Evolutionary conservation across 2,797 vertebrate species (phyloP).

Genomic region (Dendrocincla tyrannina): DNA sequence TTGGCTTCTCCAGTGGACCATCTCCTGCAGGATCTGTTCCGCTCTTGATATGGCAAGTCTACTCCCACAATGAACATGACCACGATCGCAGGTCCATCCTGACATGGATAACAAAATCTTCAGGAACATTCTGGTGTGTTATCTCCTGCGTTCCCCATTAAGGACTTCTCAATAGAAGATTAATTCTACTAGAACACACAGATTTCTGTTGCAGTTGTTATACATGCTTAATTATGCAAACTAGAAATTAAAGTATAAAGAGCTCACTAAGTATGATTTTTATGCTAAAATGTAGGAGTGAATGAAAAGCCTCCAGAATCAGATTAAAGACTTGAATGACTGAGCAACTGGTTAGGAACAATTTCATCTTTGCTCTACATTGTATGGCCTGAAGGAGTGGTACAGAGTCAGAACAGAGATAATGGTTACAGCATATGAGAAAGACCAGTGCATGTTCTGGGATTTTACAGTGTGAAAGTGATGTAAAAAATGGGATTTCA

Average conservation of each 20-base stretch:
- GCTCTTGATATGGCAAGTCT: too few relatives aligned
- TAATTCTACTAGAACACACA: background rate
- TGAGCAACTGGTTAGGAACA: background rate
- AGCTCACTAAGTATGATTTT: background rate
- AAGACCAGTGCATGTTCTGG: background rate
- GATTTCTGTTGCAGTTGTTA: background rate
- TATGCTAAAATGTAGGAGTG: background rate
- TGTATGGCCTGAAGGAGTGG: background rate
- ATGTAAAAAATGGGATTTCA: background rate
- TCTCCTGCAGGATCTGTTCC: too few relatives aligned
- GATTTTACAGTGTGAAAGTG: background rate
- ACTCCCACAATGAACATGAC: too few relatives aligned
- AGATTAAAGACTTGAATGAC: background rate
- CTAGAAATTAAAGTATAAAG: background rate
- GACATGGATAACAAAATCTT: background rate
- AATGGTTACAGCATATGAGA: background rate
- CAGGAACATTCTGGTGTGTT: background rate
- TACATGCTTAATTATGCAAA: background rate
- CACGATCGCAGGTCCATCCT: background rate
- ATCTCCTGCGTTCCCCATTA: accelerated
- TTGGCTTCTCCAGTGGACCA: too few relatives aligned
- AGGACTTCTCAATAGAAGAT: background rate
- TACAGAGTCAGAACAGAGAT: background rate
- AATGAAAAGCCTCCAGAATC: background rate
- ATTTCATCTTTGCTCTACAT: background rate